A percentile compares a stretch with the other conserved stretches of the same genome.
Evolutionary conservation across 2,888 invertebrate genomes (phyloP).

Genomic region (Palloptera scutellata): DNA sequence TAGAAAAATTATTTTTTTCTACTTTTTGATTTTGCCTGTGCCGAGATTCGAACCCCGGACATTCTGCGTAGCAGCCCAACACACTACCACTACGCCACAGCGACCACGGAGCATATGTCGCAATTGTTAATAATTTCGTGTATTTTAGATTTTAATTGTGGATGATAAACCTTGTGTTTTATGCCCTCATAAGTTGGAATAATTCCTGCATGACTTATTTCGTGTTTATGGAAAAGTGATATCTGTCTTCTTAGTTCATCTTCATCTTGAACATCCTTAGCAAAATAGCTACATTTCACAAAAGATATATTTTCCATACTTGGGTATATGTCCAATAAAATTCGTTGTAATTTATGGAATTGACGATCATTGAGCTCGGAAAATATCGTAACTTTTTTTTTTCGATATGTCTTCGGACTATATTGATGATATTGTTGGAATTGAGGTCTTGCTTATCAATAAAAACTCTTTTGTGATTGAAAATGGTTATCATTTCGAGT

Average conservation of each 20-base stretch:
- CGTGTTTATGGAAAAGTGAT: constrained; percentile 34
- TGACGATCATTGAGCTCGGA: constrained; percentile 24
- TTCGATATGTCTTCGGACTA: constrained; percentile 24
- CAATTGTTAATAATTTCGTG: constrained; percentile 38
- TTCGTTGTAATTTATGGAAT: constrained; percentile 21
- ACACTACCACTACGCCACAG: too few species aligned
- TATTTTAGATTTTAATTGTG: constrained; percentile 30
- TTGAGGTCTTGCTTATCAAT: constrained; percentile 22
- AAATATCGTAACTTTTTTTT: constrained; percentile 25
- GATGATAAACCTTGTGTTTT: constrained; percentile 34
- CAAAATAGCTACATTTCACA: constrained; percentile 15
- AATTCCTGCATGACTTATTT: constrained; percentile 39
- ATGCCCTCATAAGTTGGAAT: constrained; percentile 34
- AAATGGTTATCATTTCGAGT: constrained; percentile 9
- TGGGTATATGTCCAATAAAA: constrained; percentile 17
- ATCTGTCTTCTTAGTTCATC: constrained; percentile 34
- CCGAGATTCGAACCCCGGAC: too few species aligned
- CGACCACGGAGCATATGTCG: constrained; percentile 31
- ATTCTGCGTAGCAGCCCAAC: too few species aligned
- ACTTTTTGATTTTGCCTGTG: too few species aligned
- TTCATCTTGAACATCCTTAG: constrained; percentile 32
- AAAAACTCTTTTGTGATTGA: constrained; percentile 25
- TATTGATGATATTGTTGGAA: constrained; percentile 14
- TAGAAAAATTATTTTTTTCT: too few species aligned
- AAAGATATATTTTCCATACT: constrained; percentile 5